Evolutionary conservation across 1,140 invertebrate genomes (phyloP).

Genomic region (Drosophila yakuba): DNA sequence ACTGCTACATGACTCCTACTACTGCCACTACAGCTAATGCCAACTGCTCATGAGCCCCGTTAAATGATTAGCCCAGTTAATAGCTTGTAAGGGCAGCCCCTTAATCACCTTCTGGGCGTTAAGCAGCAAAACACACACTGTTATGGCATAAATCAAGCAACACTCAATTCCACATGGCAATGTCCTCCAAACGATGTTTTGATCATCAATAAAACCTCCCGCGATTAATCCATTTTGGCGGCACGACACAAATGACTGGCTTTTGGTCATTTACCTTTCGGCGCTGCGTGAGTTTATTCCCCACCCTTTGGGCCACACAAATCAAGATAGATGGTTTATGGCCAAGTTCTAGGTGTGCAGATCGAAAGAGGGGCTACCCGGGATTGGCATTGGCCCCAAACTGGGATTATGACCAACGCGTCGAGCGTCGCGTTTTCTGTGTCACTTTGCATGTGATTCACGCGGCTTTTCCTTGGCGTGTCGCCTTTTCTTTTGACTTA

Average conservation of each 20-base stretch:
- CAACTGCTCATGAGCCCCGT: no score
- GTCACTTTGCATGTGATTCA: conserved; percentile 73
- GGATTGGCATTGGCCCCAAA: conserved; percentile 32
- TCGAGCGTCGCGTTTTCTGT: conserved; percentile 49
- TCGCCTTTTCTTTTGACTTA: conserved; percentile 12
- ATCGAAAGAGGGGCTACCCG: conserved; percentile 3
- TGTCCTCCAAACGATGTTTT: conserved; percentile 48
- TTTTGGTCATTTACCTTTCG: conserved; percentile 75
- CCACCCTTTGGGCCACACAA: conserved; percentile 27
- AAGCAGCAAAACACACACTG: conserved; percentile 4
- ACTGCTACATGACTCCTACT: background rate
- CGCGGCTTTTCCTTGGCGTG: conserved; percentile 61
- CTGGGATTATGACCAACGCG: conserved; percentile 35
- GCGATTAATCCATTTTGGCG: conserved; percentile 60
- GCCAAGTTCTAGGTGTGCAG: conserved; percentile 31
- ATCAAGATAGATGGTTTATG: conserved; percentile 73
- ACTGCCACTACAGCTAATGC: conserved; percentile 14
- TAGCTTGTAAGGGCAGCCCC: conserved; percentile 27
- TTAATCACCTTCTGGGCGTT: conserved; percentile 13
- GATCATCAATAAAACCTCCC: conserved; percentile 62
- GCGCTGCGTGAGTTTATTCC: conserved; percentile 36
- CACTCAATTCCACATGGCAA: conserved; percentile 34
- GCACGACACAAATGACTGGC: conserved; percentile 48
- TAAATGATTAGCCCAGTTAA: conserved; percentile 1
- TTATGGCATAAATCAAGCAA: conserved; percentile 44